A percentile compares a stretch with the other conserved stretches of the same genome.
phyloP scores from a whole-genome alignment of 2,113 vertebrate species.

The Dolichallabes microphthalmus region DNA sequence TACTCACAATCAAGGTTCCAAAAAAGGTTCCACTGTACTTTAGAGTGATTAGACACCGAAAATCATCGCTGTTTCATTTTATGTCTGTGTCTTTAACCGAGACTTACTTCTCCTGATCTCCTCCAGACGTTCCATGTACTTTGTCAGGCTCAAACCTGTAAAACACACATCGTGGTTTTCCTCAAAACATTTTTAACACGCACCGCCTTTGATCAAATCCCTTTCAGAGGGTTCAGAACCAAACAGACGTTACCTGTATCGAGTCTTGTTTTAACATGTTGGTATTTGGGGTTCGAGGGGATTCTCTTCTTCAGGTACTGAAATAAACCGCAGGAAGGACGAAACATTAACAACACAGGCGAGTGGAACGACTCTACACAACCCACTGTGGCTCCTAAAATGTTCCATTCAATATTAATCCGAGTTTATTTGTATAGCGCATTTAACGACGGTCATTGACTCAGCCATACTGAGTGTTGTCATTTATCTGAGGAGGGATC shows the following conservation, averaged over 20 bases:
- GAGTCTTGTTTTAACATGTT: slow-evolving; percentile 83
- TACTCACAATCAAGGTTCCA: no score
- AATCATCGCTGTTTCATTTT: no score
- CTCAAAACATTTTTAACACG: neutral
- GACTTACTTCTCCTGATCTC: slow-evolving; percentile 91
- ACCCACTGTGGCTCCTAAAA: neutral
- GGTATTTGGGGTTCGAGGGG: slow-evolving; percentile 86
- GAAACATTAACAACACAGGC: neutral
- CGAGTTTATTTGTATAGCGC: no score
- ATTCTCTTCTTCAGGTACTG: slow-evolving; percentile 85
- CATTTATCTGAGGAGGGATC: no score
- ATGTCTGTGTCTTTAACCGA: neutral
- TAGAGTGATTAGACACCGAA: no score
- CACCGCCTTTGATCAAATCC: neutral
- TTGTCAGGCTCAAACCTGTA: slow-evolving; percentile 87
- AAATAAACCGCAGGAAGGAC: neutral
- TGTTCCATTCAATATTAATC: no score
- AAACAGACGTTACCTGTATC: slow-evolving; percentile 82
- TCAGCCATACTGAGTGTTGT: no score
- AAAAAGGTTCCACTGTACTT: no score
- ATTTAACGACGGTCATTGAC: no score
- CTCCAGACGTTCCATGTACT: slow-evolving; percentile 88
- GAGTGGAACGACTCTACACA: neutral
- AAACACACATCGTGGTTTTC: slow-evolving; percentile 21
- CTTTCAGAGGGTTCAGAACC: neutral